A percentile compares a stretch with the other conserved stretches of the same genome.
Conservation (phyloP, 2,888 invertebrate genomes). For the Lasioglossum vierecki region DNA sequence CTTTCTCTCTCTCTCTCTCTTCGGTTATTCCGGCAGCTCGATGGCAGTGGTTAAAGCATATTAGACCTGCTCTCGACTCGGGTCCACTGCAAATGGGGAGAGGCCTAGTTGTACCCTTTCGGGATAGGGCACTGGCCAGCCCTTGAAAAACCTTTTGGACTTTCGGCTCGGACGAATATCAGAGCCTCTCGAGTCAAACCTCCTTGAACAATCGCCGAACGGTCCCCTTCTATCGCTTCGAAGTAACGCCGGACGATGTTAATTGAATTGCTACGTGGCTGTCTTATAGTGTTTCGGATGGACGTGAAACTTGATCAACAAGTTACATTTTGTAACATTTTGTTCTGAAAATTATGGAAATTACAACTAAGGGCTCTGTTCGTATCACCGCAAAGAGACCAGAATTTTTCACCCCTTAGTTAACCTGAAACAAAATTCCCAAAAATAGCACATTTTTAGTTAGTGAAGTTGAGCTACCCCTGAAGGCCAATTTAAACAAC, state of each 20-base stretch:
- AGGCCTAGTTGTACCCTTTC: slow-evolving; percentile 58
- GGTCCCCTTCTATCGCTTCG: slow-evolving; percentile 35
- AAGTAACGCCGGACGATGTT: slow-evolving; percentile 33
- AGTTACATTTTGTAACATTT: not conserved
- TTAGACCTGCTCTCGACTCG: slow-evolving; percentile 75
- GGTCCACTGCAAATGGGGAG: slow-evolving; percentile 70
- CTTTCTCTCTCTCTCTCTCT: slow-evolving; percentile 2
- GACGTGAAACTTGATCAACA: not conserved
- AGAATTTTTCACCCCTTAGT: not conserved
- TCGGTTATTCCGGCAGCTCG: slow-evolving; percentile 51
- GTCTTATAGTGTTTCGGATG: slow-evolving; percentile 26
- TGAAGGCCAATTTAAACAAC: not conserved
- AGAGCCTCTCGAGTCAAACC: slow-evolving; percentile 41
- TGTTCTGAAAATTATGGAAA: not conserved
- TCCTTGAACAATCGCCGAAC: slow-evolving; percentile 52
- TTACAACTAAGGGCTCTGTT: not conserved
- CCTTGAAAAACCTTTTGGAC: slow-evolving; percentile 68
- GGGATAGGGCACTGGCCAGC: slow-evolving; percentile 55
- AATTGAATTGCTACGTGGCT: slow-evolving; percentile 51
- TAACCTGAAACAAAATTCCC: not conserved
- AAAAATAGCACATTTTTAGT: not conserved
- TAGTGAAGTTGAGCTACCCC: not conserved
- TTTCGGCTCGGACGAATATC: slow-evolving; percentile 57
- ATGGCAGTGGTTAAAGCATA: slow-evolving; percentile 73
- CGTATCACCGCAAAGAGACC: accelerated